Conservation (phyloP, 1,140 invertebrate species). For the Varroa destructor region DNA sequence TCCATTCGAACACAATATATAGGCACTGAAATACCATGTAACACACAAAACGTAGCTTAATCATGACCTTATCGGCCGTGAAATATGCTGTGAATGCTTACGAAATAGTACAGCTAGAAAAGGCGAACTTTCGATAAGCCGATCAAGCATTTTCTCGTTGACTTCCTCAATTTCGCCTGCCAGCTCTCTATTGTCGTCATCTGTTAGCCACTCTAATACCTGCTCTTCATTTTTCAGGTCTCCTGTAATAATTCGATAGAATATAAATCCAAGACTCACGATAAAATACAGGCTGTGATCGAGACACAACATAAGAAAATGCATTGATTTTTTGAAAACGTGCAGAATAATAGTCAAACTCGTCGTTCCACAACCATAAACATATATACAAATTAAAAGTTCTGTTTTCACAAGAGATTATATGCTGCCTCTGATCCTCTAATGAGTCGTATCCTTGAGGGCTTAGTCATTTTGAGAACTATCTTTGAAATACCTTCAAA, state of each 20-base stretch:
- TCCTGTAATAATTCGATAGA: conserved; percentile 43
- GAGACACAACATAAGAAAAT: conserved; percentile 1
- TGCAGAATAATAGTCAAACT: background rate
- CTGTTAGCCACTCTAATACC: conserved; percentile 66
- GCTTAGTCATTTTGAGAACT: background rate
- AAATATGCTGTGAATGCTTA: conserved; percentile 46
- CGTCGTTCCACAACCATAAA: background rate
- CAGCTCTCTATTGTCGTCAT: conserved; percentile 80
- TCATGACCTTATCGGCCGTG: too few species aligned
- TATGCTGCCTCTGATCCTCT: too few species aligned
- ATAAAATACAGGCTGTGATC: background rate
- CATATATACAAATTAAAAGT: too few species aligned
- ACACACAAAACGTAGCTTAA: too few species aligned
- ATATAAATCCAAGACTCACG: background rate
- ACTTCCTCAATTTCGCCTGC: conserved; percentile 84
- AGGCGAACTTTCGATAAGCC: conserved; percentile 69
- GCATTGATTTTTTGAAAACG: background rate
- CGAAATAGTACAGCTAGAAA: conserved; percentile 82
- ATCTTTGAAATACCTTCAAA: conserved; percentile 54
- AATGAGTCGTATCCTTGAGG: too few species aligned
- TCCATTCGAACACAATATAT: too few species aligned
- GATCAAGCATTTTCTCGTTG: conserved; percentile 73
- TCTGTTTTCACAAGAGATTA: too few species aligned
- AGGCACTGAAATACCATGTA: too few species aligned
- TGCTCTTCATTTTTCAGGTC: conserved; percentile 54